These are phyloP conservation scores for Cebidichthys violaceus DNA, from an alignment of 2,113 vertebrate species.

Conservation along the genomic window DNA sequence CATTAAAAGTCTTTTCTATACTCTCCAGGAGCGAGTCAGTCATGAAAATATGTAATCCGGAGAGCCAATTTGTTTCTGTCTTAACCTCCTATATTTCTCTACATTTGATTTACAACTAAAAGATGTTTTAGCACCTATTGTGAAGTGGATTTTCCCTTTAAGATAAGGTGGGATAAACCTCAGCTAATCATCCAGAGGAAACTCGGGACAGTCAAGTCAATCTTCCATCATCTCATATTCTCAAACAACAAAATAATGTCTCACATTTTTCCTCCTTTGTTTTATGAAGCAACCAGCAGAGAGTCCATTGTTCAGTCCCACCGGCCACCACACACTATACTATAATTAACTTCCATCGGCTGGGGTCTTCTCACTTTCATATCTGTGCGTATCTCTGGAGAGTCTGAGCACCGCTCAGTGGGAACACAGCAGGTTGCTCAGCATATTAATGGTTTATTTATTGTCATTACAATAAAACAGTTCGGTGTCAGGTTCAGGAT, in stretches of 20 bases:
- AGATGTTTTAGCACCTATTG: neutral
- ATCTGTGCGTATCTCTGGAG: conserved; percentile 68
- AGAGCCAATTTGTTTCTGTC: neutral
- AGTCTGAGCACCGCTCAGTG: conserved; percentile 36
- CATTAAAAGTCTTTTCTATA: neutral
- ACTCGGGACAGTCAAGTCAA: neutral
- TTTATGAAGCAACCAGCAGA: conserved; percentile 13
- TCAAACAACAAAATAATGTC: neutral
- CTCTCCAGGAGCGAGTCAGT: neutral
- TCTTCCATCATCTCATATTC: neutral
- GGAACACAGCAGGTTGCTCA: conserved; percentile 26
- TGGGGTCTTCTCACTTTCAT: conserved; percentile 70
- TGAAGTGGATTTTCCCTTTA: neutral
- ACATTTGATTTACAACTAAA: neutral
- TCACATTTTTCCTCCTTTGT: conserved; percentile 10
- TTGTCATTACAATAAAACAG: conserved; percentile 12
- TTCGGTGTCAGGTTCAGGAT: conserved; percentile 21
- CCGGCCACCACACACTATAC: conserved; percentile 55
- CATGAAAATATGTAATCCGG: neutral
- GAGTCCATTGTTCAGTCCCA: conserved; percentile 42
- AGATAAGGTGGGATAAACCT: neutral
- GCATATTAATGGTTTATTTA: conserved; percentile 30
- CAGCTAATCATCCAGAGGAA: neutral
- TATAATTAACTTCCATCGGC: conserved; percentile 72
- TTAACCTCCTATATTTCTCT: neutral